Conservation (phyloP, 2,113 vertebrate genomes). For the Aplodontia rufa region DNA sequence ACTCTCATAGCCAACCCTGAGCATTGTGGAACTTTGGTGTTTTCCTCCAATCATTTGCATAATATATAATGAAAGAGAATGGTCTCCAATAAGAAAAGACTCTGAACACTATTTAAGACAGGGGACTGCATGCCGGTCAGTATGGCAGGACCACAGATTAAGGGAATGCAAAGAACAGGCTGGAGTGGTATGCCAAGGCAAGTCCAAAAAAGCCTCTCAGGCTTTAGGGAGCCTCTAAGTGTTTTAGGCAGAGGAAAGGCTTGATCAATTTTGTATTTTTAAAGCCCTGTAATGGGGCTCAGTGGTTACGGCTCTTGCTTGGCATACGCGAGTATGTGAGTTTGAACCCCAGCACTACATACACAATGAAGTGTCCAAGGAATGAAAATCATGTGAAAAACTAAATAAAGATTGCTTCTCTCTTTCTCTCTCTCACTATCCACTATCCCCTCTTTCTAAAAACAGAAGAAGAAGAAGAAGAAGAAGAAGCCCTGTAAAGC, state of each 20-base stretch:
- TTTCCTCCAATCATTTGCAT: constrained; percentile 10
- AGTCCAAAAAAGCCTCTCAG: neutral
- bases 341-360: too few relatives aligned
- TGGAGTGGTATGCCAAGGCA: neutral
- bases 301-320: too few relatives aligned
- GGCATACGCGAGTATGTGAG: too few relatives aligned
- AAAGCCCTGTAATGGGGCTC: too few relatives aligned
- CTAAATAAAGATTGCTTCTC: too few relatives aligned
- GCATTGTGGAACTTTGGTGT: neutral
- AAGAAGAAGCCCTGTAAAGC: too few relatives aligned
- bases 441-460: too few relatives aligned
- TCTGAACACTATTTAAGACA: neutral
- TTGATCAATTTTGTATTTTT: neutral
- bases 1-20: neutral
- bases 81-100: neutral
- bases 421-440: too few relatives aligned
- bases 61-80: neutral
- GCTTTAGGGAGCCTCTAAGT: neutral
- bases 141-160: neutral
- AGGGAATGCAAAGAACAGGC: neutral
- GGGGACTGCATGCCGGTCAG: neutral
- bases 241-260: neutral
- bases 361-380: too few relatives aligned
- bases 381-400: too few relatives aligned
- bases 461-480: too few relatives aligned